phyloP scores from a whole-genome alignment of 2,888 invertebrate species.

The Dynastes tityus region DNA sequence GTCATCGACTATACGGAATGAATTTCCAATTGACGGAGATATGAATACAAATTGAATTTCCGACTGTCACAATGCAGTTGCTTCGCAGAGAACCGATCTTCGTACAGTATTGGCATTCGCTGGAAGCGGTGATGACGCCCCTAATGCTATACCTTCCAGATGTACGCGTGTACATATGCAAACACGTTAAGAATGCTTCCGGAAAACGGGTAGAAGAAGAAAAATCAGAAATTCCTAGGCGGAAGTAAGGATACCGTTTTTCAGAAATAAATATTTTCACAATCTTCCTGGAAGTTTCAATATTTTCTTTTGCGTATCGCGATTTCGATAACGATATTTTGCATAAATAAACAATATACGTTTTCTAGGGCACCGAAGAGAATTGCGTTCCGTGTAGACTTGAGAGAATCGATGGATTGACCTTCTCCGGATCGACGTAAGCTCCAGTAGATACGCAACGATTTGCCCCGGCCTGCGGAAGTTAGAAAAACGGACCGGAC shows the following conservation, averaged over 20 bases:
- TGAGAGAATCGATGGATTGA: slow-evolving; percentile 29
- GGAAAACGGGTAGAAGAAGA: background rate
- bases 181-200: background rate
- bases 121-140: background rate
- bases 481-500: slow-evolving; percentile 1
- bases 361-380: background rate
- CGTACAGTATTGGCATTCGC: background rate
- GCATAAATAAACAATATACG: too few relatives aligned
- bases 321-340: background rate
- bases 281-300: background rate
- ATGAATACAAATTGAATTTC: slow-evolving; percentile 45
- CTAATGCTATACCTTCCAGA: background rate
- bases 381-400: background rate
- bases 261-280: slow-evolving; percentile 22
- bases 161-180: background rate
- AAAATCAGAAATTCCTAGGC: slow-evolving; percentile 2
- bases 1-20: slow-evolving; percentile 23
- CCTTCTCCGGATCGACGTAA: slow-evolving; percentile 21
- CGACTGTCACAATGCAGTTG: slow-evolving; percentile 37
- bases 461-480: background rate
- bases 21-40: slow-evolving; percentile 44
- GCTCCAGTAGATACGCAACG: slow-evolving; percentile 23
- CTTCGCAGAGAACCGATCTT: background rate
- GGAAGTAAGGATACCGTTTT: background rate
- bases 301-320: background rate